Evolutionary conservation across 1,140 invertebrate species (phyloP).

Genomic region (Popillia japonica): DNA sequence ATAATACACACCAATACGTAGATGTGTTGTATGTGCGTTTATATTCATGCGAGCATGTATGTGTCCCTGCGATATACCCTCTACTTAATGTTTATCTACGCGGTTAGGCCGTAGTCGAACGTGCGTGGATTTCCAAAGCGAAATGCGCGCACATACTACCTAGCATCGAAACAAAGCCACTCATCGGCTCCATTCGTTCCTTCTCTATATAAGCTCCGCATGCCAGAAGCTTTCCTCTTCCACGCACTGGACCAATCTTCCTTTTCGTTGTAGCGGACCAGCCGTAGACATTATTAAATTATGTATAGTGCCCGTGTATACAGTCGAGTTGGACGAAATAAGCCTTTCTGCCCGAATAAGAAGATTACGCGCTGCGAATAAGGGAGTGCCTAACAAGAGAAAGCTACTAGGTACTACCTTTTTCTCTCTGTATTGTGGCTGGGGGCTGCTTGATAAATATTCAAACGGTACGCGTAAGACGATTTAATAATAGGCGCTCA

Average conservation of each 20-base stretch:
- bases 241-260: neutral
- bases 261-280: neutral
- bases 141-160: neutral
- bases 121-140: neutral
- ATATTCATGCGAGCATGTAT: neutral
- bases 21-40: too few relatives aligned
- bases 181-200: neutral
- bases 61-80: neutral
- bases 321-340: neutral
- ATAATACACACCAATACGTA: too few relatives aligned
- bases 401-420: neutral
- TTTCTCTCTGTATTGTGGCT: constrained; percentile 3
- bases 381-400: neutral
- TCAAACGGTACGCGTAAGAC: constrained; percentile 3
- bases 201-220: neutral
- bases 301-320: neutral
- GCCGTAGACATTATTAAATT: neutral
- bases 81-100: constrained; percentile 10
- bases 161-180: neutral
- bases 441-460: neutral
- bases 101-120: neutral
- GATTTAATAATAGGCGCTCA: constrained; percentile 18
- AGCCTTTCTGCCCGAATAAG: constrained; percentile 17
- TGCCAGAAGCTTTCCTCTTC: neutral
- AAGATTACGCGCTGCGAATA: constrained; percentile 8